Base-by-base conservation (phyloP, 2,888 invertebrate genomes). In the Macrostomum cliftonense region DNA sequence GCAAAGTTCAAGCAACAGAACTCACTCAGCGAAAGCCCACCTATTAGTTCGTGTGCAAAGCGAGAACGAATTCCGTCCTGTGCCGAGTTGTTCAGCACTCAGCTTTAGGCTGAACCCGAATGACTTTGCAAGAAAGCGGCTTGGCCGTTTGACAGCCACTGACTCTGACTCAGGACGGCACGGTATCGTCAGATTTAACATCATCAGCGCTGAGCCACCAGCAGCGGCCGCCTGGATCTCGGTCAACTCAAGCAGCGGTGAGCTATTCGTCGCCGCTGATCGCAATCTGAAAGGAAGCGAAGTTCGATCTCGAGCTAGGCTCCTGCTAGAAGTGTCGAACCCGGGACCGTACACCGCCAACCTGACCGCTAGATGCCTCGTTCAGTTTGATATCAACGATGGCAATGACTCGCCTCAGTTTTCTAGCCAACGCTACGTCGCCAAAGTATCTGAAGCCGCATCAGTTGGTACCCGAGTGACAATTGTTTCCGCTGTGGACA, bases 331-430 rank as follows among this genome's bases (percentile, higher is more conserved):
- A 74, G 87, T 87, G 0, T 89, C 89, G 71, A 89, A 89, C 63
- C 78, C 79, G 20, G 88, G 88, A 13, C 83, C 86, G 7, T 88
- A 88, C 57, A 77, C 82, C 36, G 88, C 88, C 2, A 87, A 88
- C 64, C 88, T 88, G 61, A 88, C 87, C 0, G 88, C 87, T 63
- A 87, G 88, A 72, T 87, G 87, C 1, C 87, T 88, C 72, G 82
- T 88, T 1, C 83, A 86, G 46, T 81, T 88, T 53, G 82, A 84
- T 0, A 84, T 88, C 55, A 86, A 87, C 72, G 88, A 88, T 64
- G 88, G 87, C n/a, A 88, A 88, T 64, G 88, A 88, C 71, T 87
- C 87, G 1, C 88, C 88, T 0, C 85, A 86, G 66, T 88, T 88
- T 63, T 68, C 80, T 16, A 78, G 80, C 59, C 76, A 75, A 48